Evolutionary conservation across 2,888 invertebrate species (phyloP).

Genomic region (Zelleria hepariella): DNA sequence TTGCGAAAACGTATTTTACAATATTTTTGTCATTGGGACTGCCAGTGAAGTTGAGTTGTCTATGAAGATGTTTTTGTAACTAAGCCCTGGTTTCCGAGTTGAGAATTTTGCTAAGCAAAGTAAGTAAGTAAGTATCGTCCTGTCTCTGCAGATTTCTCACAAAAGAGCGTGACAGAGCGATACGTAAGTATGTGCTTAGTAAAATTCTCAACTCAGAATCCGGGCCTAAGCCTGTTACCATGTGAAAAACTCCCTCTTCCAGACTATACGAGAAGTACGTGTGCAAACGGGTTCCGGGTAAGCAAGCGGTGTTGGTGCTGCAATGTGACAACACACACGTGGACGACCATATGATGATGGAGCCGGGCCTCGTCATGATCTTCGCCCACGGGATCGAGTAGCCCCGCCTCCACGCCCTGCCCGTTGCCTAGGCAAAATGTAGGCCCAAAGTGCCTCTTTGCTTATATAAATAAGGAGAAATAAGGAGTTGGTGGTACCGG

Average conservation of each 20-base stretch:
- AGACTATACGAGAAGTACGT: constrained; percentile 91
- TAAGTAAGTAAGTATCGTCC: too few species aligned
- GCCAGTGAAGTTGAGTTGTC: too few species aligned
- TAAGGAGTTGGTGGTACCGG: background rate
- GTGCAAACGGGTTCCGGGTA: constrained; percentile 94
- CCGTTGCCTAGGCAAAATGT: background rate
- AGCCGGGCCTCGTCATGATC: constrained; percentile 97
- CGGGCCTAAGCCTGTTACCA: too few species aligned
- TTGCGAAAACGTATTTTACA: too few species aligned
- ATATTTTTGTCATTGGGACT: too few species aligned
- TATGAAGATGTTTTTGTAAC: too few species aligned
- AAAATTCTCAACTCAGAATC: too few species aligned
- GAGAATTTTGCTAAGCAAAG: too few species aligned
- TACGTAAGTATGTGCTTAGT: too few species aligned
- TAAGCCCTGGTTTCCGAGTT: too few species aligned
- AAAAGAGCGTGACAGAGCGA: too few species aligned
- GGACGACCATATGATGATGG: constrained; percentile 95
- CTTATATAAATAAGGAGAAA: background rate
- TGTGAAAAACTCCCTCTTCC: constrained; percentile 18
- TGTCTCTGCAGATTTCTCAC: too few species aligned
- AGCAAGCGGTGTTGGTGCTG: constrained; percentile 95
- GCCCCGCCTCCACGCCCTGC: background rate
- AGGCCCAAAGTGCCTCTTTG: background rate
- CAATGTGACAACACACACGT: constrained; percentile 96
- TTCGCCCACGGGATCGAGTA: constrained; percentile 97